Evolutionary conservation across 30 jellyfish, hydroid and myxozoan genomes (phyloP).

Genomic region (Rhopilema esculentum): DNA sequence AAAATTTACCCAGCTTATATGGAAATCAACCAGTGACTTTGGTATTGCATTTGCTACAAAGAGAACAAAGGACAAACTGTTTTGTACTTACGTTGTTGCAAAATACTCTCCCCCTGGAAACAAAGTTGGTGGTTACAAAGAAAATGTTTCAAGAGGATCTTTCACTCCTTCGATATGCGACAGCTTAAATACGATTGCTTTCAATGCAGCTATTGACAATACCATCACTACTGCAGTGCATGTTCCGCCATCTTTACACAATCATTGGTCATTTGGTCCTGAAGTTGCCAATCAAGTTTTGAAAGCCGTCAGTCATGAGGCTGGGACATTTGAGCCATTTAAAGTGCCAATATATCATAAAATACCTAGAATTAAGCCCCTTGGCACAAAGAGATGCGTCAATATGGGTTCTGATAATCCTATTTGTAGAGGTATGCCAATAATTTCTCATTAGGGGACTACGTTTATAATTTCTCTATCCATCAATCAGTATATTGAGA

Average conservation of each 20-base stretch:
- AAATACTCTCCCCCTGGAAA: slow-evolving; percentile 81
- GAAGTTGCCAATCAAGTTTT: slow-evolving; percentile 53
- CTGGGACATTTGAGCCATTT: slow-evolving; percentile 38
- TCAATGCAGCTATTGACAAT: slow-evolving; percentile 63
- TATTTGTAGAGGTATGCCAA: slow-evolving; percentile 40
- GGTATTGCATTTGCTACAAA: slow-evolving; percentile 90
- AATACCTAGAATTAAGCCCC: not conserved
- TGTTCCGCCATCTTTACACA: not conserved
- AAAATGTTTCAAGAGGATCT: slow-evolving; percentile 72
- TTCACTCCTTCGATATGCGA: slow-evolving; percentile 78
- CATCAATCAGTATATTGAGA: too few species aligned
- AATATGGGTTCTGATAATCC: slow-evolving; percentile 11
- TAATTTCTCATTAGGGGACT: not conserved
- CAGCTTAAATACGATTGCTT: slow-evolving; percentile 76
- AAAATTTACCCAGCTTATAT: slow-evolving; percentile 80
- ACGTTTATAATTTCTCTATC: not conserved
- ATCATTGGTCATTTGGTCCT: slow-evolving; percentile 47
- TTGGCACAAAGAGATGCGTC: slow-evolving; percentile 19
- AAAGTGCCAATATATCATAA: slow-evolving; percentile 11
- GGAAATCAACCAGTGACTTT: slow-evolving; percentile 73
- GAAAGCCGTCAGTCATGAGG: slow-evolving; percentile 31
- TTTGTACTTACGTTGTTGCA: slow-evolving; percentile 87
- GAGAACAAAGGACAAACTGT: slow-evolving; percentile 48
- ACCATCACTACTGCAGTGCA: not conserved
- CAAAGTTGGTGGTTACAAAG: slow-evolving; percentile 57